phyloP scores from a whole-genome alignment of 2,888 invertebrate genomes.

The Pandemis heparana region DNA sequence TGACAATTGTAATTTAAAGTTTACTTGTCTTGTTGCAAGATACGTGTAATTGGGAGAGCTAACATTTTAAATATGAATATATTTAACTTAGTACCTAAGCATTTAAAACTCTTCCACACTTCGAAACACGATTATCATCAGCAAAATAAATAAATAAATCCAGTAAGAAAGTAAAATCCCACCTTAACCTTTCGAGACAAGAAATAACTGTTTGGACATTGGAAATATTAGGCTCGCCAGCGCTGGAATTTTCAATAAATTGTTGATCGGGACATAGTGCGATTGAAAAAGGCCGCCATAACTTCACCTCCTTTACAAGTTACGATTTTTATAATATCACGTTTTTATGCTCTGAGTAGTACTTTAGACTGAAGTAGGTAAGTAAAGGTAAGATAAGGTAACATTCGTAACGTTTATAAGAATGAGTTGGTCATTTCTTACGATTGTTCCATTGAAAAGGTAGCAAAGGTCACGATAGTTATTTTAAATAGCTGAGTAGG shows the following conservation, averaged over 20 bases:
- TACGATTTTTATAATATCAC: neutral
- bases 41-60: neutral
- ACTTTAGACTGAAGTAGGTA: slow-evolving; percentile 1
- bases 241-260: slow-evolving; percentile 38
- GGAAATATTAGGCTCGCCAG: slow-evolving; percentile 29
- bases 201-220: slow-evolving; percentile 34
- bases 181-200: slow-evolving; percentile 20
- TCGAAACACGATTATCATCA: neutral
- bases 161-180: slow-evolving; percentile 10
- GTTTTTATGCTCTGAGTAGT: slow-evolving; percentile 2
- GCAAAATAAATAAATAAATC: neutral
- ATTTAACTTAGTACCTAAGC: no score
- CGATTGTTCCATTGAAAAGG: slow-evolving; percentile 1
- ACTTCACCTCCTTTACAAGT: neutral
- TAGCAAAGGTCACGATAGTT: neutral
- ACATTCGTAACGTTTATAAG: neutral
- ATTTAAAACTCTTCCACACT: neutral
- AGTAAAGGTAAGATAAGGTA: neutral
- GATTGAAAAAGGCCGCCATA: slow-evolving; percentile 1
- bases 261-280: slow-evolving; percentile 20
- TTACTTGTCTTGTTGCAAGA: neutral
- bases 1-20: slow-evolving; percentile 13
- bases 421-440: slow-evolving; percentile 1
- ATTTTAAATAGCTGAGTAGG: neutral
- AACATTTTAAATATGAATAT: no score